Conservation (phyloP, 2,797 vertebrate species). For the Malurus splendens region DNA sequence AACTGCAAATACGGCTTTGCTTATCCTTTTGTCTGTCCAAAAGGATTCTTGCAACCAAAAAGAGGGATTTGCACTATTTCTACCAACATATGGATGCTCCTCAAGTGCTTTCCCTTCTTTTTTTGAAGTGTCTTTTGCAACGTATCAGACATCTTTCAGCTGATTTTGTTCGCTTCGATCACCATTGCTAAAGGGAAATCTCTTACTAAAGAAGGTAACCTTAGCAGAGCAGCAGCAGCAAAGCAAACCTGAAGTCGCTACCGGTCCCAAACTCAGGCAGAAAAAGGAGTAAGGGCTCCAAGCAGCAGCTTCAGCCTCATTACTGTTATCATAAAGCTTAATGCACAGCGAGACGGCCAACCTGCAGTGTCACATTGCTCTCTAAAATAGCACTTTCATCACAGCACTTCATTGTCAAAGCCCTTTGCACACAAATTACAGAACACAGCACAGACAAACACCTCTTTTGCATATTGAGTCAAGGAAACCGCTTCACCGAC, state of each 20-base stretch:
- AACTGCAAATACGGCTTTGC: background rate
- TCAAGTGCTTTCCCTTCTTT: background rate
- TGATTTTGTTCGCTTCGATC: background rate
- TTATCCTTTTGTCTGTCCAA: background rate
- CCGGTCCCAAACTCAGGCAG: background rate
- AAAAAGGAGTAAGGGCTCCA: background rate
- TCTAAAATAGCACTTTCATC: slow-evolving; percentile 24
- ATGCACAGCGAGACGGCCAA: slow-evolving; percentile 20
- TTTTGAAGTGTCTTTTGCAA: background rate
- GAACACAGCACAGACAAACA: background rate
- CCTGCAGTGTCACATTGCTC: background rate
- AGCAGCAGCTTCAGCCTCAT: background rate
- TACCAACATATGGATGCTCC: background rate
- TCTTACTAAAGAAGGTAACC: background rate
- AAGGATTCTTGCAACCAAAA: background rate
- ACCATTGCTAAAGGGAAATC: background rate
- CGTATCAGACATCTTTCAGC: background rate
- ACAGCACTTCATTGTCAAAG: slow-evolving; percentile 54
- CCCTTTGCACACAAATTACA: slow-evolving; percentile 40
- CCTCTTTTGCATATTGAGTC: slow-evolving; percentile 14
- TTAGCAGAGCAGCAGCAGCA: slow-evolving; percentile 44
- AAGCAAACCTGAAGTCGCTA: slow-evolving; percentile 10
- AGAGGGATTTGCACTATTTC: background rate
- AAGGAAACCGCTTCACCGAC: background rate
- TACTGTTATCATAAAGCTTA: slow-evolving; percentile 13